Percentiles rank a stretch among this genome's conserved stretches.
phyloP scores from a whole-genome alignment of 2,113 vertebrate species.

The Talpa occidentalis region DNA sequence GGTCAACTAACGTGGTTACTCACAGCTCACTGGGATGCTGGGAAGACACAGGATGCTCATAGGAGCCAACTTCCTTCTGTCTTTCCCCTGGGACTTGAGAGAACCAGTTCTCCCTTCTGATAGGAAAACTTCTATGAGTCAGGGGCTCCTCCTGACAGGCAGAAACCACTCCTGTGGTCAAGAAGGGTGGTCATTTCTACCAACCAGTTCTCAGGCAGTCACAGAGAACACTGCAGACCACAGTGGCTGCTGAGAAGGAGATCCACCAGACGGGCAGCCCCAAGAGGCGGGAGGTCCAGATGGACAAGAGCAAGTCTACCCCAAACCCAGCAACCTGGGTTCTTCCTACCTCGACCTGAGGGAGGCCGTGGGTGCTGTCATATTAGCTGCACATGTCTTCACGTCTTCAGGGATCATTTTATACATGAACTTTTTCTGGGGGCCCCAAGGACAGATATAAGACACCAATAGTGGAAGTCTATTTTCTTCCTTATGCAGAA shows the following conservation, averaged over 20 bases:
- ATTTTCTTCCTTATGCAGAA: neutral
- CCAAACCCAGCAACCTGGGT: neutral
- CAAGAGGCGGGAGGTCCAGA: neutral
- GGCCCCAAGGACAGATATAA: neutral
- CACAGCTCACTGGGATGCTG: neutral
- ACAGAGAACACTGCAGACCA: neutral
- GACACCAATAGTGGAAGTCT: neutral
- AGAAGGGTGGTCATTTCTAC: neutral
- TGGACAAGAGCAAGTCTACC: neutral
- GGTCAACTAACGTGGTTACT: neutral
- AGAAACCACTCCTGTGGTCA: neutral
- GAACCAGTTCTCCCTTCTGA: slow-evolving; percentile 17
- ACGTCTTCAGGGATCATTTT: neutral
- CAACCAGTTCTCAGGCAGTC: slow-evolving; percentile 3
- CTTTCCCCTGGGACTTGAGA: slow-evolving; percentile 1
- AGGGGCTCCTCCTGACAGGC: slow-evolving; percentile 42
- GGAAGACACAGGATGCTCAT: neutral
- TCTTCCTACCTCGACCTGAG: neutral
- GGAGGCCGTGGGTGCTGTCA: neutral
- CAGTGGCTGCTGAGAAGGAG: neutral
- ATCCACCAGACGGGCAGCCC: neutral
- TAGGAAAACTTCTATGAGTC: slow-evolving; percentile 54
- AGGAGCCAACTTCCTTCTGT: neutral
- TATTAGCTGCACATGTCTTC: neutral
- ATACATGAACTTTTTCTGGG: neutral